These are phyloP conservation scores for Lepidostoma basale DNA, from an alignment of 1,140 invertebrate species.

Conservation along the genomic window DNA sequence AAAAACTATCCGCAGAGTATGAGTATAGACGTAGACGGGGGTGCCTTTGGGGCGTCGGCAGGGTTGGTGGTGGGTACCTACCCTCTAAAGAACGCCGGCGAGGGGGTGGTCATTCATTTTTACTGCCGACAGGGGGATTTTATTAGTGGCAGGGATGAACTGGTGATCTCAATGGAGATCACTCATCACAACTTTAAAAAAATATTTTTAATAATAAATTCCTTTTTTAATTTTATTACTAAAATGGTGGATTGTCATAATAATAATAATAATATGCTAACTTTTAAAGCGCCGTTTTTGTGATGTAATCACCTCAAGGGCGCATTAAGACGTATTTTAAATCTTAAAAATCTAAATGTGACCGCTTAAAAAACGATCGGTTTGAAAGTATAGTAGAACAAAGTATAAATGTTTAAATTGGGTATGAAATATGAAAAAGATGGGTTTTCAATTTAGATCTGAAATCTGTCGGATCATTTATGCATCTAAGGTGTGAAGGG, in stretches of 20 bases:
- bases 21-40: background rate
- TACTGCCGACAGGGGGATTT: constrained; percentile 9
- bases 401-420: too few relatives aligned
- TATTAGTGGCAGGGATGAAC: background rate
- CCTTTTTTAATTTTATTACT: background rate
- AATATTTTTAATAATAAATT: background rate
- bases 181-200: background rate
- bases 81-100: background rate
- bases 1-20: background rate
- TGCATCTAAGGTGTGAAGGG: too few relatives aligned
- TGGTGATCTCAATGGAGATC: background rate
- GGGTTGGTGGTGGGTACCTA: constrained; percentile 11
- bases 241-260: background rate
- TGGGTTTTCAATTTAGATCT: too few relatives aligned
- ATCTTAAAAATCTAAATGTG: too few relatives aligned
- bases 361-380: too few relatives aligned
- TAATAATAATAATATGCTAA: too few relatives aligned
- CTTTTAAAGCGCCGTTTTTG: too few relatives aligned
- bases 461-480: too few relatives aligned
- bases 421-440: too few relatives aligned
- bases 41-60: background rate
- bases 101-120: constrained; percentile 26
- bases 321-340: too few relatives aligned
- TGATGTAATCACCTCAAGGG: too few relatives aligned
- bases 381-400: too few relatives aligned